These are phyloP conservation scores for Chamaetylas fuelleborni DNA, from an alignment of 2,113 vertebrate species.

Conservation along the genomic window DNA sequence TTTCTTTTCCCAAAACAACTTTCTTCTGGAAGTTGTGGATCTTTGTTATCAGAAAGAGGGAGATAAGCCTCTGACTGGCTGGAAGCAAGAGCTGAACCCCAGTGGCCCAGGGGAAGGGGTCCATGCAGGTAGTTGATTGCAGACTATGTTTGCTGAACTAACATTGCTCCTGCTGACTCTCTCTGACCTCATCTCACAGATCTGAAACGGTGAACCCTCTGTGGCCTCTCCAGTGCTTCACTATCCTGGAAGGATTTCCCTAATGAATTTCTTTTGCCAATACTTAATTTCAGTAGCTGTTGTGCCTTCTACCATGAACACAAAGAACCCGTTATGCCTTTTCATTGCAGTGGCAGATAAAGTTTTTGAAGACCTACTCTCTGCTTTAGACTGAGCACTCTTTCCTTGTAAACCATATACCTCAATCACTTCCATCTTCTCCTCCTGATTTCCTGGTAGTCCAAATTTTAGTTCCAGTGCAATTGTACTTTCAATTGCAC, in stretches of 20 bases:
- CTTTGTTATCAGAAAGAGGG: not conserved
- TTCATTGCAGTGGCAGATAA: not conserved
- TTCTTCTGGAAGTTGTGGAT: not conserved
- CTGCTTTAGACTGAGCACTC: not conserved
- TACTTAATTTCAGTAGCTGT: not conserved
- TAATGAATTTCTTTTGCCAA: slow-evolving; percentile 17
- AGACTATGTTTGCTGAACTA: not conserved
- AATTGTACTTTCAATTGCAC: not conserved
- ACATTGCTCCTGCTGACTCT: not conserved
- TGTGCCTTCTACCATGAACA: not conserved
- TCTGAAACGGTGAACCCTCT: not conserved
- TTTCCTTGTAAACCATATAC: not conserved
- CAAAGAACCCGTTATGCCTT: not conserved
- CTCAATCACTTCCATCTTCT: not conserved
- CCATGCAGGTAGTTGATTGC: not conserved
- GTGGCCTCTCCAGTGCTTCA: not conserved
- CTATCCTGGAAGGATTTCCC: not conserved
- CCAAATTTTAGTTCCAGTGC: not conserved
- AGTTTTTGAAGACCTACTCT: not conserved
- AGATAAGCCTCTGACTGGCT: not conserved
- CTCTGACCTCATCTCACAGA: not conserved
- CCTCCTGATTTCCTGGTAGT: not conserved
- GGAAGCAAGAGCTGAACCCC: not conserved
- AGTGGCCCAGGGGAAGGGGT: rapidly evolving
- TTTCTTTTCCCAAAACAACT: not conserved